Conservation (phyloP, 2,113 vertebrate genomes). For the Panthera uncia region DNA sequence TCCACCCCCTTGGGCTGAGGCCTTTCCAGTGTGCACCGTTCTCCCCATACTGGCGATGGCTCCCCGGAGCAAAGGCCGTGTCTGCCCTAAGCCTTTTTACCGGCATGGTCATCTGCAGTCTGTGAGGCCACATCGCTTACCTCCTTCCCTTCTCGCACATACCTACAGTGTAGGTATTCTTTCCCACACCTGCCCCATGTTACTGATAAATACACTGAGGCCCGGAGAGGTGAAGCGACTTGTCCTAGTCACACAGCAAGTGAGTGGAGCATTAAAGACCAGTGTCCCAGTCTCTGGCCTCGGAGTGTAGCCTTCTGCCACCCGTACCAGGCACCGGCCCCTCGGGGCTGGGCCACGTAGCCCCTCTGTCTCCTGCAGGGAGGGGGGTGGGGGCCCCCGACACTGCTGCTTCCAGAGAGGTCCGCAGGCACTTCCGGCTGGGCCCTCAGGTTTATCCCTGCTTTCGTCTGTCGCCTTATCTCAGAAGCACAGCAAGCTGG, state of each 20-base stretch:
- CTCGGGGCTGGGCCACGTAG: background rate
- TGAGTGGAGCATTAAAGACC: background rate
- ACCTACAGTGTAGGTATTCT: background rate
- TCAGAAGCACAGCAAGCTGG: constrained; percentile 10
- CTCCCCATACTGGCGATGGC: background rate
- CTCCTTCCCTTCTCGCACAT: background rate
- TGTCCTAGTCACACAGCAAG: background rate
- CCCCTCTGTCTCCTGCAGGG: background rate
- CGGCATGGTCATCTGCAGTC: background rate
- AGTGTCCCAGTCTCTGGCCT: background rate
- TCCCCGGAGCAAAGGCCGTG: background rate
- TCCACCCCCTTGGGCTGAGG: background rate
- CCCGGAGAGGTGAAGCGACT: background rate
- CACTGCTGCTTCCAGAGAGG: background rate
- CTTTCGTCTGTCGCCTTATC: constrained; percentile 33
- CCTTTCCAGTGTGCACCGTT: background rate
- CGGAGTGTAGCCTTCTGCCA: background rate
- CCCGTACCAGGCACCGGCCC: background rate
- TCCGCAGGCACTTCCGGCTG: background rate
- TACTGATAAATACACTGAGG: background rate
- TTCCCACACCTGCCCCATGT: background rate
- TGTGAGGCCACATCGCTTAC: background rate
- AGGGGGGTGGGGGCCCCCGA: background rate
- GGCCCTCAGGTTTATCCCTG: background rate
- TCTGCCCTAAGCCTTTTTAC: background rate